Conservation (phyloP, 2,888 invertebrate genomes). For the Margaritifera margaritifera region DNA sequence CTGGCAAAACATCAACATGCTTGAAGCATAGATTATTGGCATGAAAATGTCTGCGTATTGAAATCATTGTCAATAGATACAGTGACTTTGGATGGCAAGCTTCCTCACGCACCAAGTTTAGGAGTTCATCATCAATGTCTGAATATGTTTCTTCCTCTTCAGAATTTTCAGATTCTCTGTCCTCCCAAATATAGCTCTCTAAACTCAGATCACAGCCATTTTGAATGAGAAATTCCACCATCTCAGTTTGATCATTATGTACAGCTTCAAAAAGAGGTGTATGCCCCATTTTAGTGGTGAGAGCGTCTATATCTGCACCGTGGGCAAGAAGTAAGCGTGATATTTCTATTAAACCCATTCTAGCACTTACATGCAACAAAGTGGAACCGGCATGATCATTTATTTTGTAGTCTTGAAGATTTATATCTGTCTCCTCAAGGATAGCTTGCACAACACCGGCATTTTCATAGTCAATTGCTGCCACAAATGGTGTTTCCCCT, state of each 20-base stretch:
- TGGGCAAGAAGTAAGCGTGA: slow-evolving; percentile 36
- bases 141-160: slow-evolving; percentile 17
- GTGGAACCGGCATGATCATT: slow-evolving; percentile 2
- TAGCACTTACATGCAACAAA: slow-evolving; percentile 25
- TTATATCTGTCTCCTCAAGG: slow-evolving; percentile 22
- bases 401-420: slow-evolving; percentile 3
- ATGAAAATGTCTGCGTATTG: slow-evolving; percentile 27
- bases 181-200: slow-evolving; percentile 12
- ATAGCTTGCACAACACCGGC: slow-evolving; percentile 28
- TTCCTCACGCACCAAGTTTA: slow-evolving; percentile 11
- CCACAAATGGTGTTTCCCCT: slow-evolving; percentile 31
- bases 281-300: slow-evolving; percentile 12
- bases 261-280: slow-evolving; percentile 36
- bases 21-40: slow-evolving; percentile 20
- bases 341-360: slow-evolving; percentile 21
- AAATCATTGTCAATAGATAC: slow-evolving; percentile 17
- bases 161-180: slow-evolving; percentile 22
- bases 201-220: slow-evolving; percentile 29
- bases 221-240: slow-evolving; percentile 34
- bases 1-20: slow-evolving; percentile 17
- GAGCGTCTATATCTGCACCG: slow-evolving; percentile 41
- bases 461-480: slow-evolving; percentile 38
- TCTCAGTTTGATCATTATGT: slow-evolving; percentile 25
- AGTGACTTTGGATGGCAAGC: slow-evolving; percentile 20
- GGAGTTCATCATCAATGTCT: slow-evolving; percentile 12